Evolutionary conservation across 2,797 vertebrate species (phyloP), one percentile per base, ranked within the genome.

Genomic region (Acropternis orthonyx): DNA sequence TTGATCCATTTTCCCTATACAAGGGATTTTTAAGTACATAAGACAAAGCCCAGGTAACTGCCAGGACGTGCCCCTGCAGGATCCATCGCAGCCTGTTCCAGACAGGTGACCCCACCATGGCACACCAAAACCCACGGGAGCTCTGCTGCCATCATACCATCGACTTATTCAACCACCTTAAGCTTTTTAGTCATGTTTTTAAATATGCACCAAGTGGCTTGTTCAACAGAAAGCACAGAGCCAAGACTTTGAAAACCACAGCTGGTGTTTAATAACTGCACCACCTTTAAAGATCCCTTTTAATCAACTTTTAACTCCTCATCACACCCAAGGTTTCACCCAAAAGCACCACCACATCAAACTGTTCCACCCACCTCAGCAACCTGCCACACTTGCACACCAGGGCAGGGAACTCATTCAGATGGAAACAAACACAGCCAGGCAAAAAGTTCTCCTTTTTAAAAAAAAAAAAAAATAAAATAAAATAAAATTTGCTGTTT

Each of bases 121-220:
- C 63, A 48, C 23, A 3, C 7, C 7, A 4, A 48, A 49, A 62
- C 1, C 23, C 16, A 14, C 15, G 26, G n/a, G 37, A 65, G 17
- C 34, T 18, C 43, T 0, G 0, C 44, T 14, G 26, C 62, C 15
- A 36, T 14, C 74, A 51, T 41, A 27, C 3, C 55, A 41, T 58
- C 1, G 0, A 16, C 8, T 24, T 8, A 27, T 2, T 19, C 46
- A 6, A 17, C 32, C 7, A 28, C 1, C 67, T 73, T 3, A 3
- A 55, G 13, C 34, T 12, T 75, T 68, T 39, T 2, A n/a, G 34
- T 8, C 26, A 6, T 11, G 32, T 15, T 90, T 83, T 82, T 10
- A 46, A 62, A 54, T 2, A 24, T 1, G 7, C n/a, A 20, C 18
- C 12, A n/a, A 58, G 49, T 6, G 49, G 66, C 52, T 85, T 62